These are phyloP conservation scores for Puffinus mauretanicus DNA, from an alignment of 2,113 vertebrate species.

Conservation along the genomic window DNA sequence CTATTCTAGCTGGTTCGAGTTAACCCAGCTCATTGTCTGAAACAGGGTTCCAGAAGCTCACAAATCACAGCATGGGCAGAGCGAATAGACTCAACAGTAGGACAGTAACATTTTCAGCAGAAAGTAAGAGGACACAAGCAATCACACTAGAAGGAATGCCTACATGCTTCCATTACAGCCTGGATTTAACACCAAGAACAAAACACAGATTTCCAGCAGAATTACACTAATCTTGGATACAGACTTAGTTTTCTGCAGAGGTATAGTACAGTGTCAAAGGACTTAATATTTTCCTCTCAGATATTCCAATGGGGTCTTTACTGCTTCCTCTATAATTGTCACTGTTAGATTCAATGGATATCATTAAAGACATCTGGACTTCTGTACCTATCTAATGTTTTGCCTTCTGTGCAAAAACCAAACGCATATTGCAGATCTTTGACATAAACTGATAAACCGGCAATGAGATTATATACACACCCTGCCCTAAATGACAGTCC, in stretches of 20 bases:
- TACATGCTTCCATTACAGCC: neutral
- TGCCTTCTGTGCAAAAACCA: neutral
- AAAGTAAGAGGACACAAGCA: neutral
- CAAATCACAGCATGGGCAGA: neutral
- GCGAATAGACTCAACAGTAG: accelerated
- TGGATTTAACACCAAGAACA: neutral
- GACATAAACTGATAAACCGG: neutral
- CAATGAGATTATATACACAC: neutral
- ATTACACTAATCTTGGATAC: neutral
- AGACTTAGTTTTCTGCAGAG: neutral
- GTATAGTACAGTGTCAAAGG: neutral
- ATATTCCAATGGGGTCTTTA: neutral
- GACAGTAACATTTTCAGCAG: neutral
- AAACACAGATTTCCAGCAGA: neutral
- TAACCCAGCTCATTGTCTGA: neutral
- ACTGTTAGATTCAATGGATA: neutral
- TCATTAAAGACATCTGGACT: neutral
- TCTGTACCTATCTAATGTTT: neutral
- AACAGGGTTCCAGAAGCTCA: neutral
- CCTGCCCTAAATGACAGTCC: neutral
- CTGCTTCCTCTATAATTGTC: neutral
- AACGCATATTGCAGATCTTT: neutral
- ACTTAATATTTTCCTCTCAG: neutral
- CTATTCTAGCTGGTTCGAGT: neutral
- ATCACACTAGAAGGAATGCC: accelerated